Evolutionary conservation across 2,797 vertebrate species (phyloP).

Genomic region (Bradypodion pumilum): DNA sequence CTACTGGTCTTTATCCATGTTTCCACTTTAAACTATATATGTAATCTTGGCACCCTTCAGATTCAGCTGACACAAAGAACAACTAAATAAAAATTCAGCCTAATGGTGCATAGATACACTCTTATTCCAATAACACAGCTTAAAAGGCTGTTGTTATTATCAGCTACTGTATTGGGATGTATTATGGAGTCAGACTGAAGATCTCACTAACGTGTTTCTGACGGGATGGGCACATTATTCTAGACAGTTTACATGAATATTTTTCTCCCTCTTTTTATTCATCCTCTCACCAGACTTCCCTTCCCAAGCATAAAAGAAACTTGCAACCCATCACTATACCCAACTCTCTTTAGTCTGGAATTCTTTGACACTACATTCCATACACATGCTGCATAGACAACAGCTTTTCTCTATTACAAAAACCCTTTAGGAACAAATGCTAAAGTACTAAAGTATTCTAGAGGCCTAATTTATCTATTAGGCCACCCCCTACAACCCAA

Average conservation of each 20-base stretch:
- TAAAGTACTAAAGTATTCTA: no score
- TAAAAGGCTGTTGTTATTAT: not conserved
- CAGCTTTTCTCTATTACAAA: not conserved
- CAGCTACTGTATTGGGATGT: constrained; percentile 46
- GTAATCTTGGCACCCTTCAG: not conserved
- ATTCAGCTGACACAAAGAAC: not conserved
- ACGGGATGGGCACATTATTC: constrained; percentile 18
- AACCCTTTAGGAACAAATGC: fast-evolving
- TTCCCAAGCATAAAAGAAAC: not conserved
- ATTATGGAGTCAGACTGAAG: constrained; percentile 26
- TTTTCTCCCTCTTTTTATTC: not conserved
- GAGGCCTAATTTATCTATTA: not conserved
- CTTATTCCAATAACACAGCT: not conserved
- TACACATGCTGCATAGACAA: not conserved
- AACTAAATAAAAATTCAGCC: not conserved
- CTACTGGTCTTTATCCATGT: not conserved
- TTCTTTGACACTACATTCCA: not conserved
- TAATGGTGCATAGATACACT: constrained; percentile 10
- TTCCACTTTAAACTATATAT: not conserved
- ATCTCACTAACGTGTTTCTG: constrained; percentile 22
- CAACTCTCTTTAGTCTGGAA: not conserved
- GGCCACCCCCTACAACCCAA: not conserved
- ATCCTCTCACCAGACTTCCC: not conserved
- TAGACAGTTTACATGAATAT: constrained; percentile 15
- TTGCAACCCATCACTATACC: not conserved